phyloP scores from a whole-genome alignment of 2,888 invertebrate genomes.

The Sinotaia quadrata region DNA sequence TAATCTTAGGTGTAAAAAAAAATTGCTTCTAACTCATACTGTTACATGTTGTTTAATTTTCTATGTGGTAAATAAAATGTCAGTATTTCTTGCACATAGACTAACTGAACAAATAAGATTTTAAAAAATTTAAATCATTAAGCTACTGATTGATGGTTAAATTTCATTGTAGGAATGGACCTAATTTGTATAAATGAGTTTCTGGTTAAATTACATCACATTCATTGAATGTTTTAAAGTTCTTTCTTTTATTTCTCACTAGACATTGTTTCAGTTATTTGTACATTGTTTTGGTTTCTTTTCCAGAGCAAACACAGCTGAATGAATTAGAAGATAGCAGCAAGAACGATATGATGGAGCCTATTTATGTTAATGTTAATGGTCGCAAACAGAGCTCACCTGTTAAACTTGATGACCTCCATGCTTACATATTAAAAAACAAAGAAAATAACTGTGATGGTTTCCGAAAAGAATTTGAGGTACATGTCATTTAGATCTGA shows the following conservation, averaged over 20 bases:
- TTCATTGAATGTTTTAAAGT: neutral
- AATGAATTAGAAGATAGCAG: slow-evolving; percentile 35
- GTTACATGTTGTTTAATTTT: too few relatives aligned
- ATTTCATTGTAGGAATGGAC: too few relatives aligned
- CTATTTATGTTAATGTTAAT: slow-evolving; percentile 62
- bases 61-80: too few relatives aligned
- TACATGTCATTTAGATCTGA: too few relatives aligned
- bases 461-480: slow-evolving; percentile 62
- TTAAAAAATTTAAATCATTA: too few relatives aligned
- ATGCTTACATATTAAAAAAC: slow-evolving; percentile 56
- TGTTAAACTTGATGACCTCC: slow-evolving; percentile 52
- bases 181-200: too few relatives aligned
- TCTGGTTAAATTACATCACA: neutral
- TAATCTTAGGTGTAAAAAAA: too few relatives aligned
- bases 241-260: neutral
- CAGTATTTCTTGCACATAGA: too few relatives aligned
- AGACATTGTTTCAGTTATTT: neutral
- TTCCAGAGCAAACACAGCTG: slow-evolving; percentile 21
- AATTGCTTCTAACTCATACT: too few relatives aligned
- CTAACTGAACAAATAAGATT: too few relatives aligned
- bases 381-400: slow-evolving; percentile 60
- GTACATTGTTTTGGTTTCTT: neutral
- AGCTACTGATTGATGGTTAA: too few relatives aligned
- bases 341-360: slow-evolving; percentile 48
- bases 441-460: slow-evolving; percentile 56